Conservation (phyloP, 2,113 vertebrate species). For the Sialia sialis region DNA sequence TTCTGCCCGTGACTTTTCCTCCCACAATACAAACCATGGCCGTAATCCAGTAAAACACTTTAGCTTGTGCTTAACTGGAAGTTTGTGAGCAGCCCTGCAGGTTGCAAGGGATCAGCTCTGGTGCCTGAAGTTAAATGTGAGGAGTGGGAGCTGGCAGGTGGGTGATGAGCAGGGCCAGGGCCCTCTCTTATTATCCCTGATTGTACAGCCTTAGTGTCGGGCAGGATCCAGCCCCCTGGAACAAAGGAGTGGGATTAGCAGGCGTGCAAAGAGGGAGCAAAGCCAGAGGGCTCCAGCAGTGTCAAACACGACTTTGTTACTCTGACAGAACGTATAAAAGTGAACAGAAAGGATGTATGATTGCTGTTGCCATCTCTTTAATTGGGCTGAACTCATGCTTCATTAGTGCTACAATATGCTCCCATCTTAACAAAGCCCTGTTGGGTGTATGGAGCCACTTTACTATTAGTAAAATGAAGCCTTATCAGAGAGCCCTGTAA, state of each 20-base stretch:
- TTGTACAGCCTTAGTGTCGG: background rate
- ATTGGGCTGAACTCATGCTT: slow-evolving; percentile 64
- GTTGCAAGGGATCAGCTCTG: background rate
- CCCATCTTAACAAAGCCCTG: slow-evolving; percentile 47
- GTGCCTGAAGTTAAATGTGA: background rate
- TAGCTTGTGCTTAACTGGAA: background rate
- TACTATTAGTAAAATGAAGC: slow-evolving; percentile 30
- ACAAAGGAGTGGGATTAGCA: background rate
- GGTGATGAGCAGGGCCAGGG: background rate
- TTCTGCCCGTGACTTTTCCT: background rate
- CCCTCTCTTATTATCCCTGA: background rate
- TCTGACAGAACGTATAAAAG: slow-evolving; percentile 40
- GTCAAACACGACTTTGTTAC: slow-evolving; percentile 26
- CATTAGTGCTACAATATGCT: slow-evolving; percentile 62
- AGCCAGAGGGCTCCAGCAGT: slow-evolving; percentile 7
- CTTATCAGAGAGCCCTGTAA: slow-evolving; percentile 45
- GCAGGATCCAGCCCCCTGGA: background rate
- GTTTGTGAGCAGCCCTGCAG: background rate
- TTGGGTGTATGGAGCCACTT: slow-evolving; percentile 38
- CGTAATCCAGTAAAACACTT: background rate
- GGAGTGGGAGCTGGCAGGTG: slow-evolving; percentile 25
- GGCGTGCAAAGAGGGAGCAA: slow-evolving; percentile 3
- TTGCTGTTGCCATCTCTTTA: slow-evolving; percentile 54
- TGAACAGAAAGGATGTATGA: slow-evolving; percentile 48
- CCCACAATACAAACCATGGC: background rate